These are phyloP conservation scores for Paramormyrops hopkinsi DNA, from an alignment of 2,797 vertebrate species.

Conservation along the genomic window DNA sequence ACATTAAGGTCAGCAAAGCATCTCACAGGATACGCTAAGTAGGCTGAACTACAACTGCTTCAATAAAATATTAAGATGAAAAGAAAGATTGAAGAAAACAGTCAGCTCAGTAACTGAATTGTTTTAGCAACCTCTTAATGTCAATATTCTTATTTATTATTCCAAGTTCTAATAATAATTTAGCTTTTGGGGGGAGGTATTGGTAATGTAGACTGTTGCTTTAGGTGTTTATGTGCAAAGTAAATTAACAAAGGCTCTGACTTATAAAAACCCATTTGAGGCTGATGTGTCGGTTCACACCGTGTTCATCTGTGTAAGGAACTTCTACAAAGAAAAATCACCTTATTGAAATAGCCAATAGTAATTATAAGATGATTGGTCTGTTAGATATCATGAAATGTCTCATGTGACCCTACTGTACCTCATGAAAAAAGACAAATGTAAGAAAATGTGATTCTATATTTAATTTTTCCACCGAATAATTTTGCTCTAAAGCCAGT, in stretches of 20 bases:
- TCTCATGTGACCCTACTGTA: neutral
- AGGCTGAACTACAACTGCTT: neutral
- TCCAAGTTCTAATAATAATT: neutral
- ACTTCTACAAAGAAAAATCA: neutral
- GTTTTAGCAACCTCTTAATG: neutral
- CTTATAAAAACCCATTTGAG: neutral
- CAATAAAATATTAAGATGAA: neutral
- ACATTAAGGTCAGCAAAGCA: neutral
- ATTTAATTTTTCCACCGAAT: neutral
- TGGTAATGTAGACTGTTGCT: neutral
- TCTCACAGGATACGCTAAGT: neutral
- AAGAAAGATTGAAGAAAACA: neutral
- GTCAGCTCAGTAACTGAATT: neutral
- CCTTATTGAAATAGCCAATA: neutral
- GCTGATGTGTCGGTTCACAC: neutral
- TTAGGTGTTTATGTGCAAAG: neutral
- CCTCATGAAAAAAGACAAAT: neutral
- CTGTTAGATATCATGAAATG: neutral
- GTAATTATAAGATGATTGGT: neutral
- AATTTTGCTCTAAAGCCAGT: neutral
- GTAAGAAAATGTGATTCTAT: neutral
- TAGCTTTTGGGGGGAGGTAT: neutral
- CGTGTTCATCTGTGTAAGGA: neutral
- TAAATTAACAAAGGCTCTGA: neutral
- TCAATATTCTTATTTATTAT: neutral